A percentile compares a stretch with the other conserved stretches of the same genome.
Conservation (phyloP, 2,113 vertebrate species). For the Eidolon helvum region DNA sequence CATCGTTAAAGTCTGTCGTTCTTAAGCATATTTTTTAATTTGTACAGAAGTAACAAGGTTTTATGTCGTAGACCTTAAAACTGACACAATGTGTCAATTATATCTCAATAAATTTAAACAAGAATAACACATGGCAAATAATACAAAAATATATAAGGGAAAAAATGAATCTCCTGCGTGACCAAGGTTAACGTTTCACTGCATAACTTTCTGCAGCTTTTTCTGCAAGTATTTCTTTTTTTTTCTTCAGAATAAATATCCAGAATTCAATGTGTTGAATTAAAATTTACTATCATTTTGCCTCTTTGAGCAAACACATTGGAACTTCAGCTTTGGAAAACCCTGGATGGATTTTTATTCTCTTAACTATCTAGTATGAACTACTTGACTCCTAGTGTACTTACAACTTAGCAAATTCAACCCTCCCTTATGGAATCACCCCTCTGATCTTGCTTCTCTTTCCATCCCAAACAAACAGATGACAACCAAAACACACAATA, state of each 20-base stretch:
- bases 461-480: neutral
- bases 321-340: neutral
- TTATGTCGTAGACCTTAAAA: neutral
- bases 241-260: neutral
- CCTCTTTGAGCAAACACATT: neutral
- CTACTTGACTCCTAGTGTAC: neutral
- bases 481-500: neutral
- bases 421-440: neutral
- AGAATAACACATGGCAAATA: neutral
- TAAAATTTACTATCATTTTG: neutral
- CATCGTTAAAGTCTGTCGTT: constrained; percentile 31
- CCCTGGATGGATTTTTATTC: neutral
- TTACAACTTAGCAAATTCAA: neutral
- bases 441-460: neutral
- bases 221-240: neutral
- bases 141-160: neutral
- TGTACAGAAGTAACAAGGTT: neutral
- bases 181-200: neutral
- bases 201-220: neutral
- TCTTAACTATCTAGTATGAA: neutral
- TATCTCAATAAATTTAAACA: neutral
- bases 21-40: neutral
- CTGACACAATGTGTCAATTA: neutral
- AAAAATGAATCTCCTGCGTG: neutral
- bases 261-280: neutral